These are phyloP conservation scores for Synanthedon vespiformis DNA, from an alignment of 2,888 invertebrate genomes.

Conservation along the genomic window DNA sequence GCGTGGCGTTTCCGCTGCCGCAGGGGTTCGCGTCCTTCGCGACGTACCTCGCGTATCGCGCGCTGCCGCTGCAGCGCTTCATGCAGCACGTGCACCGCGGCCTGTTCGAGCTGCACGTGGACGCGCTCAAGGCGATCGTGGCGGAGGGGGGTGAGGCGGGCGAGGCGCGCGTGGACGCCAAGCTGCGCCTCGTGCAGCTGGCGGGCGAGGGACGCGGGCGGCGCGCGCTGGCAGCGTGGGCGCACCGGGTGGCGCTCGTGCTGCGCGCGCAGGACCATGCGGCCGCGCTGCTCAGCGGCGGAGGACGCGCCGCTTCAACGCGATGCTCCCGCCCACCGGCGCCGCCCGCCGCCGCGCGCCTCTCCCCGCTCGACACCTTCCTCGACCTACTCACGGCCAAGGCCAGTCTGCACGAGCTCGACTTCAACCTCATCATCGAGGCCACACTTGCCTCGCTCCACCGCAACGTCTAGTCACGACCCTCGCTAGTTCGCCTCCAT, in stretches of 20 bases:
- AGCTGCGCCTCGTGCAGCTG: slow-evolving; percentile 79
- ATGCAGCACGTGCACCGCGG: slow-evolving; percentile 86
- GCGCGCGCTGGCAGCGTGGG: slow-evolving; percentile 82
- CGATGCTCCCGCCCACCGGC: slow-evolving; percentile 1
- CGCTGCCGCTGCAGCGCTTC: slow-evolving; percentile 82
- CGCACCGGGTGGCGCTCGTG: slow-evolving; percentile 80
- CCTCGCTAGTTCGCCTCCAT: slow-evolving; percentile 11
- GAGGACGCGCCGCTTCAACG: slow-evolving; percentile 30
- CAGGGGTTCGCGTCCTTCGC: slow-evolving; percentile 92
- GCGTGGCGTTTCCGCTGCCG: slow-evolving; percentile 81
- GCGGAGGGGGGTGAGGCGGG: slow-evolving; percentile 25
- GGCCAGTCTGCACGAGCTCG: slow-evolving; percentile 86
- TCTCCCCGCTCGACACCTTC: slow-evolving; percentile 86
- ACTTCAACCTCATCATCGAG: slow-evolving; percentile 87
- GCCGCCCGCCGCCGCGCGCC: slow-evolving; percentile 77
- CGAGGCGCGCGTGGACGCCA: slow-evolving; percentile 70
- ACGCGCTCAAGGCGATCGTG: slow-evolving; percentile 87
- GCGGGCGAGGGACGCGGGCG: slow-evolving; percentile 83
- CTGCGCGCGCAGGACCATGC: slow-evolving; percentile 86
- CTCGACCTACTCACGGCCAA: slow-evolving; percentile 87
- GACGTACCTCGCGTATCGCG: slow-evolving; percentile 85
- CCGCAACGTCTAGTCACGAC: slow-evolving; percentile 21
- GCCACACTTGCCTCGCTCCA: slow-evolving; percentile 76
- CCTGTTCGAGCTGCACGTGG: slow-evolving; percentile 88
- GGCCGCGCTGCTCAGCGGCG: slow-evolving; percentile 80